Evolutionary conservation across 2,113 vertebrate genomes (phyloP).

Genomic region (Mobula hypostoma): DNA sequence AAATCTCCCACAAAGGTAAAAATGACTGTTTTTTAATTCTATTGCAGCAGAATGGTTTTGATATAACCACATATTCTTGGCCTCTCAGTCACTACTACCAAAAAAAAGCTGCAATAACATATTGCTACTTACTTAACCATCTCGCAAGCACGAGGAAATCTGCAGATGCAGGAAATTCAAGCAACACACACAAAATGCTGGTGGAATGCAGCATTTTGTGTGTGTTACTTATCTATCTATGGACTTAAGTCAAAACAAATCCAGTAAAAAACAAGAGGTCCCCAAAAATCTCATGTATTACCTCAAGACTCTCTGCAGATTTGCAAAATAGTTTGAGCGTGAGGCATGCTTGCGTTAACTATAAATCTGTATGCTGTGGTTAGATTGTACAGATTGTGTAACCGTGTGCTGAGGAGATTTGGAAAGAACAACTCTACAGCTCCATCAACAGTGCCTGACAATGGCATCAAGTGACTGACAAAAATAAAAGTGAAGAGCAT

Average conservation of each 20-base stretch:
- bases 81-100: not conserved
- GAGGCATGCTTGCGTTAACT: not conserved
- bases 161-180: no score
- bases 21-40: not conserved
- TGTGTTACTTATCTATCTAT: not conserved
- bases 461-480: not conserved
- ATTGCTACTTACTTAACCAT: not conserved
- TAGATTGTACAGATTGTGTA: not conserved
- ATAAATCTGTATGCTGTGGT: not conserved
- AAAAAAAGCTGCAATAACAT: not conserved
- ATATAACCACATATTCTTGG: not conserved
- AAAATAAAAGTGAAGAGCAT: conserved; percentile 14
- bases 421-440: not conserved
- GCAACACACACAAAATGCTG: no score
- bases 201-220: no score
- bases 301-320: not conserved
- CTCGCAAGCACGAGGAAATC: no score
- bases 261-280: not conserved
- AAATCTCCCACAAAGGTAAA: not conserved
- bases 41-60: not conserved
- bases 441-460: not conserved
- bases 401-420: not conserved
- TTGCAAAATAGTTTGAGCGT: not conserved
- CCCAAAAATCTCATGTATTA: not conserved
- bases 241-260: not conserved